phyloP scores from a whole-genome alignment of 2,797 vertebrate species.

The Galagoides demidoff region DNA sequence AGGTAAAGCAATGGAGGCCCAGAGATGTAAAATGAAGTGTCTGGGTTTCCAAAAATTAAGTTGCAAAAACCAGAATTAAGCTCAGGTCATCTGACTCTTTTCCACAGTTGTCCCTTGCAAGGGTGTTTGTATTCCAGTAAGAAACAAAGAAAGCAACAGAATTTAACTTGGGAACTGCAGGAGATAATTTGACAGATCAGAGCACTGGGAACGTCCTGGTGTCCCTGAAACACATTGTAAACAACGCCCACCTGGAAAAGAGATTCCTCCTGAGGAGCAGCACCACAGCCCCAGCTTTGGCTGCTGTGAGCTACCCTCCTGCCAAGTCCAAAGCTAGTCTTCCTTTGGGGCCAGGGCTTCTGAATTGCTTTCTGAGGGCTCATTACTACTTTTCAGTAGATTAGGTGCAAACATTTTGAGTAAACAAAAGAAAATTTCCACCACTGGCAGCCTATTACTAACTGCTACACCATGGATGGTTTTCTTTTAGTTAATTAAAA shows the following conservation, averaged over 20 bases:
- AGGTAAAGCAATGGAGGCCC: background rate
- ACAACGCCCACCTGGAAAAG: conserved; percentile 42
- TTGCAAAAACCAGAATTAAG: background rate
- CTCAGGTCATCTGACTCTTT: background rate
- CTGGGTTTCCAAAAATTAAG: background rate
- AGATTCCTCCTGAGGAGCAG: conserved; percentile 16
- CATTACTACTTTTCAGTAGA: conserved; percentile 81
- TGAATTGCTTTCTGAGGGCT: conserved; percentile 79
- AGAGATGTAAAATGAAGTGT: background rate
- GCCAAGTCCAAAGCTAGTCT: background rate
- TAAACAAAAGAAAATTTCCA: conserved; percentile 84
- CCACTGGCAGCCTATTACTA: conserved; percentile 73
- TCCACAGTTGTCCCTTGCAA: background rate
- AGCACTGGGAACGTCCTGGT: conserved; percentile 13
- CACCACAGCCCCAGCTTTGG: conserved; percentile 42
- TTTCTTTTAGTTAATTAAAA: conserved; percentile 84
- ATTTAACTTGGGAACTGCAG: background rate
- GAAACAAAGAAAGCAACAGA: background rate
- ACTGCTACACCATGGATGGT: conserved; percentile 76
- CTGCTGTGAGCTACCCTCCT: conserved; percentile 68
- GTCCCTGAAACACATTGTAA: background rate
- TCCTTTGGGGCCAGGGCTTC: conserved; percentile 56
- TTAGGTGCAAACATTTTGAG: conserved; percentile 84
- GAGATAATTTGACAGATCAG: background rate
- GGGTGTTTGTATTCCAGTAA: background rate